Base-by-base conservation (phyloP, 2,888 invertebrate genomes). In the Trachelus iudaicus region DNA sequence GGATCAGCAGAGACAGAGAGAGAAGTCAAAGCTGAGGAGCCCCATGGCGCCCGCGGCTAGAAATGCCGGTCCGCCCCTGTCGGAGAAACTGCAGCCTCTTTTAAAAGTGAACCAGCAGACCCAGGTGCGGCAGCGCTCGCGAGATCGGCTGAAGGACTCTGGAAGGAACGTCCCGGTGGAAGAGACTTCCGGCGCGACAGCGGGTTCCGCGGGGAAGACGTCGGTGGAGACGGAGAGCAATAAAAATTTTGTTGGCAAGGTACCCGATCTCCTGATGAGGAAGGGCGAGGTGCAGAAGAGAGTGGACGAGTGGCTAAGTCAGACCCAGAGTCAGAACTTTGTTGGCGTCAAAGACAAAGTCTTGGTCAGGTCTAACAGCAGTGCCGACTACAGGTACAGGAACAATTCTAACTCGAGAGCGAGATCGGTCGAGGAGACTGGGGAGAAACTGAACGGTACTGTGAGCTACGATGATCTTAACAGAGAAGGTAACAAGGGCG, bases 241-340 rank as follows among this genome's bases (percentile, higher is more conserved):
- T n/a, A 79, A 83, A 4, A 76, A 81, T 3, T 81, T 73, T 0
- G 71, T 69, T 33, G 84, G 87, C 37, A 76, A 78, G 30, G 79
- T 83, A 0, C 85, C 86, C 0, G 89, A 89, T 76, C 78, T 88
- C 4, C 77, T 89, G 33, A 75, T 89, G 13, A 85, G 88, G 34
- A 89, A 88, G 71, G 89, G 89, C 0, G 89, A 90, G 73, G 89
- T 90, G 0, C 89, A 90, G 69, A 90, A 89, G 73, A 81, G 89
- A 35, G 89, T 90, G 12, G 89, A 90, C 79, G 89, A 89, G 77
- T 89, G 89, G 89, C 73, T 90, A 74, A 89, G 85, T 76, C 89
- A 89, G 77, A 87, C 88, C 1, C 87, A 89, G 40, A 86, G 81
- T 34, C 89, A 90, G 34, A 85, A 87, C 34, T 88, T 86, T 69